Percentiles rank a stretch among this genome's conserved stretches.
phyloP scores from a whole-genome alignment of 2,888 invertebrate species.

The Spisula subtruncata region DNA sequence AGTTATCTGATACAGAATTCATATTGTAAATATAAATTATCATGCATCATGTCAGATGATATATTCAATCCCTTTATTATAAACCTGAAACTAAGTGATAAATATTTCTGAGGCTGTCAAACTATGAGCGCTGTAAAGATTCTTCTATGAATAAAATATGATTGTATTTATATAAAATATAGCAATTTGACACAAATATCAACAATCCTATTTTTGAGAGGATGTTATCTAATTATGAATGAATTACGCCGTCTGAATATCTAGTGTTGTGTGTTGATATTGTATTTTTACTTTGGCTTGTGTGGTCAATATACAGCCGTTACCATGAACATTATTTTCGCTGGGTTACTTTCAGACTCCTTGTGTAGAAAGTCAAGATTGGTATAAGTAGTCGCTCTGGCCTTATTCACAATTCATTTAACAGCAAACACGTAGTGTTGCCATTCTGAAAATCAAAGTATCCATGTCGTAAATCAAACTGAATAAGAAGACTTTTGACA shows the following conservation, averaged over 20 bases:
- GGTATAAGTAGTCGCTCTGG: too few species aligned
- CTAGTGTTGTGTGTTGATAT: background rate
- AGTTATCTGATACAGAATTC: background rate
- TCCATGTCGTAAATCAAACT: too few species aligned
- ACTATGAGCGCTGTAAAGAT: background rate
- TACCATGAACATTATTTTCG: background rate
- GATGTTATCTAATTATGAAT: too few species aligned
- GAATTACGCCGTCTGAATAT: too few species aligned
- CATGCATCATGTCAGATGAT: background rate
- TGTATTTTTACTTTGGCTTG: background rate
- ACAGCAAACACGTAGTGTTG: too few species aligned
- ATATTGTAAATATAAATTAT: background rate
- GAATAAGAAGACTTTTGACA: too few species aligned
- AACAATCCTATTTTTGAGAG: background rate
- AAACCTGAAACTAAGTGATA: background rate
- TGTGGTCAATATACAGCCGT: background rate
- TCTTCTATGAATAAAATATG: background rate
- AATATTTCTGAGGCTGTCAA: background rate
- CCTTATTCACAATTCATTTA: too few species aligned
- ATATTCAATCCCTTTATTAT: background rate
- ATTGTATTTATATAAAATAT: background rate
- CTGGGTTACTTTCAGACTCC: too few species aligned
- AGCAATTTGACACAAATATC: background rate
- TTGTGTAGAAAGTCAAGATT: too few species aligned
- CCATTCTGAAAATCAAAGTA: too few species aligned